Base-by-base conservation (phyloP, 2,888 invertebrate species). In the Masnerella sp. region DNA sequence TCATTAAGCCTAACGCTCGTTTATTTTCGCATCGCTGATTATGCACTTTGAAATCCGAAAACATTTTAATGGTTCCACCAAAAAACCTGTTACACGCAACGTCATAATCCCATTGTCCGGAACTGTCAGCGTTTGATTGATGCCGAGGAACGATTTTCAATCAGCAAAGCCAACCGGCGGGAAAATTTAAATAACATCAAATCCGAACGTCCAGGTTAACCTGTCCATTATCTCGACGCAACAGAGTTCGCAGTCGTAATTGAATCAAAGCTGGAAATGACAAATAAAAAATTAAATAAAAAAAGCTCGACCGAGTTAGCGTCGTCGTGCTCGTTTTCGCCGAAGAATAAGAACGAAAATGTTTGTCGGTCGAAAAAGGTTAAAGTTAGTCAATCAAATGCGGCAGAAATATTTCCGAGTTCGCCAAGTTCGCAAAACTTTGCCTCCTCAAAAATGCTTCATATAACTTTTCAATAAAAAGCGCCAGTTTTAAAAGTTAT, bases 101-200 rank as follows among this genome's bases (percentile, higher is more conserved):
- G 30, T 18, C 18, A 14, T 43, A 43, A 5, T 8, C 4, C 58
- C n/a, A 43, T 36, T 42, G 28, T 49, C 22, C 38, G 42, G 42
- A 67, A 49, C 49, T 58, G 51, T 58, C 59, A 51, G 38, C 11
- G 14, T 59, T 52, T 68, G 68, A 68, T 59, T 59, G 68, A 68
- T 52, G 59, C 38, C 38, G 30, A 51, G 11, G 59, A 59, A 45
- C 58, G 51, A 45, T 43, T 68, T 59, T 30, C 59, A 52, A 45
- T 59, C 59, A 45, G 59, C 43, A 22, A 22, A 43, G 14, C 11
- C 45, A 59, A 68, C 52, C 18, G 43, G 58, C 42, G 36, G 59
- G 59, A 59, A 59, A 68, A 59, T 68, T 68, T 68, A 34, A 68
- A 68, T 68, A 68, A 59, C 52, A 52, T 38, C 36, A 30, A 51